Evolutionary conservation across 2,888 invertebrate genomes (phyloP).

Genomic region (Acrocyrtus sp.): DNA sequence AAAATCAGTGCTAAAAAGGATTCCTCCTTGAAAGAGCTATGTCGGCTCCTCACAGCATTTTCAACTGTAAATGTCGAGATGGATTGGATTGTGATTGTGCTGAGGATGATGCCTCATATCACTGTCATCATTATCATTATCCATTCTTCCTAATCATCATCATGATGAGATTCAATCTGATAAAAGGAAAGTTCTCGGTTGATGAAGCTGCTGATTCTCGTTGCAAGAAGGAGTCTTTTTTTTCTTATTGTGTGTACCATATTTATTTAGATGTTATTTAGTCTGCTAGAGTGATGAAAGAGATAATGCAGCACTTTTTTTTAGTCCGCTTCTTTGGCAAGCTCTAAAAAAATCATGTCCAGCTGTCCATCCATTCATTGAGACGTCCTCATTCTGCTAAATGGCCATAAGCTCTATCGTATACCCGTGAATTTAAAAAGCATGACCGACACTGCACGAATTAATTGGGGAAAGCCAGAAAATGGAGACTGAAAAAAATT

Average conservation of each 20-base stretch:
- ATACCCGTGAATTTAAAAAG: background rate
- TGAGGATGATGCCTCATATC: background rate
- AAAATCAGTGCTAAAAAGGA: background rate
- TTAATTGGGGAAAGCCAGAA: constrained; percentile 8
- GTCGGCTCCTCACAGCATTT: background rate
- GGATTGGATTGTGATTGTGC: background rate
- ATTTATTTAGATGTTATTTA: no score
- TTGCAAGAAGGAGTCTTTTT: background rate
- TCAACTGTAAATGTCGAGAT: no score
- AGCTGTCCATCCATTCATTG: constrained; percentile 35
- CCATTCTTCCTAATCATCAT: constrained; percentile 13
- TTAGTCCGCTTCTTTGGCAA: no score
- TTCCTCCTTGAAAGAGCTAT: no score
- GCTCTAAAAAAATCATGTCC: constrained; percentile 21
- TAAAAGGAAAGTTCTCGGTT: background rate
- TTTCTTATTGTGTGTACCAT: no score
- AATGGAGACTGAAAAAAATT: no score
- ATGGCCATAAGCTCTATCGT: background rate
- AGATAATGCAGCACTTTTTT: no score
- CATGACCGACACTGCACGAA: constrained; percentile 33
- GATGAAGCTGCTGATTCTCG: background rate
- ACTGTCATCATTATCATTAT: constrained; percentile 22
- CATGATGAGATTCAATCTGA: background rate
- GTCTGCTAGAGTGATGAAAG: no score
- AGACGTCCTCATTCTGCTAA: background rate